Evolutionary conservation across 2,888 invertebrate genomes (phyloP), one percentile per base, ranked within the genome.

Genomic region (Nysson spinosus): DNA sequence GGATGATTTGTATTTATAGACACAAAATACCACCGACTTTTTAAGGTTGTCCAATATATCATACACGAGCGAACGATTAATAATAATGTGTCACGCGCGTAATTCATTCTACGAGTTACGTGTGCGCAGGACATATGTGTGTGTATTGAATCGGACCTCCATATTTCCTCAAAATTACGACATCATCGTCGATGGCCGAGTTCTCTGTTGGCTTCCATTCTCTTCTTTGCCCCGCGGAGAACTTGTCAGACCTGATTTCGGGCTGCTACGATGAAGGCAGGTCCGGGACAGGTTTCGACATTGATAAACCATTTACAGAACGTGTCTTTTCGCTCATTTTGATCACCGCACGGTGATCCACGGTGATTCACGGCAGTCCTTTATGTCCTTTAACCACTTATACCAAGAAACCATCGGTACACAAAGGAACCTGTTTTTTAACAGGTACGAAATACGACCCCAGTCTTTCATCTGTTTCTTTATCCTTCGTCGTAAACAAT

Each of bases 351-450:
- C 28, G 43, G 28, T 6, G 43, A 26, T 49, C 62, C 16, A 43
- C 28, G 43, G 28, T 6, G 24, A 26, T 26, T 37, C 30, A 11
- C 46, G 30, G 60, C 47, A 39, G 42, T 40, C 40, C 39, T 39
- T 64, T 57, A 34, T 43, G 39, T 22, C 34, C 43, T 50, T 46
- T 35, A 16, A 22, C 49, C 35, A 24, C 42, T 30, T 11, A 26
- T 11, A 24, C 6, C 39, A 16, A 56, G 47, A 24, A 32, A 56
- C 55, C 52, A 54, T 61, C 35, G 30, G 43, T 54, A 42, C 17
- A 58, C 64, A 55, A 43, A 28, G 39, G 55, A 70, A 69, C 64
- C 55, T 69, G 70, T 69, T 64, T 20, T 42, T 44, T 64, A 55
- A 58, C 69, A 64, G 70, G 47, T 60, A 64, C 35, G 39, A 24